These are phyloP conservation scores for Reticulitermes lucifugus DNA, from an alignment of 2,888 invertebrate species.

Conservation along the genomic window DNA sequence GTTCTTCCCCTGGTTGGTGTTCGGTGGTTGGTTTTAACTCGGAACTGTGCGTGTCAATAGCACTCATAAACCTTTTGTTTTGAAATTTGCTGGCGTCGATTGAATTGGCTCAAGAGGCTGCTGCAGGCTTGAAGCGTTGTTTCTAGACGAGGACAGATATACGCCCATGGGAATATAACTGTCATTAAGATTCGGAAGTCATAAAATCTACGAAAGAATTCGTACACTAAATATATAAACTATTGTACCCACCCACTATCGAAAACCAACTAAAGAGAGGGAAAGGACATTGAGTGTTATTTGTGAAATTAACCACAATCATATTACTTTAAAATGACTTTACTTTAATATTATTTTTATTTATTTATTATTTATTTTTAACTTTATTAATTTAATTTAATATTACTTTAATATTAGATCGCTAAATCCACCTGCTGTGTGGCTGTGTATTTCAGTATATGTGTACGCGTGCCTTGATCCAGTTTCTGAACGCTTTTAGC, in stretches of 20 bases:
- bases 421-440: neutral
- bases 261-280: neutral
- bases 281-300: neutral
- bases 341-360: too few relatives aligned
- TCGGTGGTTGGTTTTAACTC: constrained; percentile 9
- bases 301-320: neutral
- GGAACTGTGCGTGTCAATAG: constrained; percentile 17
- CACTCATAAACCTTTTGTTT: constrained; percentile 30
- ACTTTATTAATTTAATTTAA: too few relatives aligned
- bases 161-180: neutral
- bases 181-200: constrained; percentile 36
- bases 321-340: too few relatives aligned
- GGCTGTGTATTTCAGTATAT: neutral
- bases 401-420: too few relatives aligned
- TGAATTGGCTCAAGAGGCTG: constrained; percentile 24
- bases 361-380: too few relatives aligned
- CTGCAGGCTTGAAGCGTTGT: constrained; percentile 10
- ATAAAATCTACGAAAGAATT: constrained; percentile 29
- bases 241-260: constrained; percentile 21
- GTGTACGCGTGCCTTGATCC: neutral
- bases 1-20: neutral
- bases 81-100: constrained; percentile 21
- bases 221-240: constrained; percentile 26
- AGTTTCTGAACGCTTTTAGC: neutral
- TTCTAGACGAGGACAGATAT: neutral